These are phyloP conservation scores for Chrysemys picta DNA, from an alignment of 2,113 vertebrate genomes.

Conservation along the genomic window DNA sequence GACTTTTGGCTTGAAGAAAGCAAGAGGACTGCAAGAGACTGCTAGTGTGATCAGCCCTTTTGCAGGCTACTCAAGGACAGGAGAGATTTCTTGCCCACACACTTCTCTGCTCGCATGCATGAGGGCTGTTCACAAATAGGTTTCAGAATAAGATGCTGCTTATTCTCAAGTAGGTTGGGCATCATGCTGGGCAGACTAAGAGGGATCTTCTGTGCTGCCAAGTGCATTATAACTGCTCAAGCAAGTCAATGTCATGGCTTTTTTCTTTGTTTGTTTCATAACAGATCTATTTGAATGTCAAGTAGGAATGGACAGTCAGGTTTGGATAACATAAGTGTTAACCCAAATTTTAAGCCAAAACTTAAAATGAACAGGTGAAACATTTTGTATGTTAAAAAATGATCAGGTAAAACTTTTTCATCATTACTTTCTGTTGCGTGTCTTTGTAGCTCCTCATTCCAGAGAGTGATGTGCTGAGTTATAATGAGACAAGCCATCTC, in stretches of 20 bases:
- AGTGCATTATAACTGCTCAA: background rate
- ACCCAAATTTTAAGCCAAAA: background rate
- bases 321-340: background rate
- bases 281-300: background rate
- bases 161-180: background rate
- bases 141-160: background rate
- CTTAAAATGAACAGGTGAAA: background rate
- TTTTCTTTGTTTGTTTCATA: background rate
- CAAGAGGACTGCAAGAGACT: background rate
- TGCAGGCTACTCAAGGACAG: background rate
- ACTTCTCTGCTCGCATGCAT: background rate
- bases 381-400: background rate
- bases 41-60: background rate
- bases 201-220: background rate
- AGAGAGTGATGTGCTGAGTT: background rate
- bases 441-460: background rate
- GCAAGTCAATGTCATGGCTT: background rate
- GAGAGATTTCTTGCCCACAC: background rate
- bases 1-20: background rate
- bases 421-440: background rate
- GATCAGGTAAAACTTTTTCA: rapidly evolving
- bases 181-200: background rate
- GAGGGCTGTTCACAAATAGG: rapidly evolving
- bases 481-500: background rate
- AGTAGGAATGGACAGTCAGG: background rate